Evolutionary conservation across 1,140 invertebrate genomes (phyloP).

Genomic region (Drosophila micromelanica): DNA sequence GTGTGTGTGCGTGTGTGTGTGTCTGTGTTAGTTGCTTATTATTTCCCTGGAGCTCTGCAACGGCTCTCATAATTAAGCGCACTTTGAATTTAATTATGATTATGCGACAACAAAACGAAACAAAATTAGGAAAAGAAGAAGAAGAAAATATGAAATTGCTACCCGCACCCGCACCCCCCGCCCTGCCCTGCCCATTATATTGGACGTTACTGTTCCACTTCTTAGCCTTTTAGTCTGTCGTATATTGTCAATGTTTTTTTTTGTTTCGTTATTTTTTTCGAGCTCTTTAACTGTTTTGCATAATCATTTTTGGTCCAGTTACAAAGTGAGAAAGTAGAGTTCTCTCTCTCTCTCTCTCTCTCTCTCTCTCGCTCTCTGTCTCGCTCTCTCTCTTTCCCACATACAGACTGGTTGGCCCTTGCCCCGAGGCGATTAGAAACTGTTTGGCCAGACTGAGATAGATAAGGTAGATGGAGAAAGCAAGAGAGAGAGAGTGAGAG

Average conservation of each 20-base stretch:
- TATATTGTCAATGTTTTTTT: slow-evolving; percentile 1
- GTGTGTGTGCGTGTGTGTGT: slow-evolving; percentile 14
- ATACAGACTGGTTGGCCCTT: background rate
- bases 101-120: slow-evolving; percentile 19
- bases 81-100: slow-evolving; percentile 53
- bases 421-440: background rate
- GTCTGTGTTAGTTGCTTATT: slow-evolving; percentile 24
- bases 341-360: no score
- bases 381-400: no score
- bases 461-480: slow-evolving; percentile 18
- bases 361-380: no score
- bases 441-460: slow-evolving; percentile 5
- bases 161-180: background rate
- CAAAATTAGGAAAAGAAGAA: background rate
- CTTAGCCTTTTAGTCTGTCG: slow-evolving; percentile 6
- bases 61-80: slow-evolving; percentile 48
- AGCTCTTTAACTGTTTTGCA: slow-evolving; percentile 25
- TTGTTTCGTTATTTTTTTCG: background rate
- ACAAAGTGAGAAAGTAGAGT: background rate
- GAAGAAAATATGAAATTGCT: background rate
- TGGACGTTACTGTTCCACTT: background rate
- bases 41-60: slow-evolving; percentile 40
- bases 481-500: no score
- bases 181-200: background rate
- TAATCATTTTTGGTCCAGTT: slow-evolving; percentile 25